Base-by-base conservation (phyloP, 2,797 vertebrate species). In the Atherinosoma microstoma region DNA sequence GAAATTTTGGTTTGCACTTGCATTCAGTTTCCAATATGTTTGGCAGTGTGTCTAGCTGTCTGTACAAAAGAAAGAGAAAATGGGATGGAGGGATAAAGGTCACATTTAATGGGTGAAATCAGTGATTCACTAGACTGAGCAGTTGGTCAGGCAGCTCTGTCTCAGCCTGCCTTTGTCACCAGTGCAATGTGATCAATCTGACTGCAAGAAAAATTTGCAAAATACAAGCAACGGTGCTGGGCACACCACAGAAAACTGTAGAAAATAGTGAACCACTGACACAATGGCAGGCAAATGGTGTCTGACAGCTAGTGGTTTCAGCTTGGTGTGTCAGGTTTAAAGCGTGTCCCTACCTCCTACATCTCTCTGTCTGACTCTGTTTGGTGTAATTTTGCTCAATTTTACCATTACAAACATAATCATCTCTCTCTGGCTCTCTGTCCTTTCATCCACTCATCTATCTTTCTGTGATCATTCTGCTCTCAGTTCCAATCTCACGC, bases 361-460 rank as follows among this genome's bases (percentile, higher is more conserved):
- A 9, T 49, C 38, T 71, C 34, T 64, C 4, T 36, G 11, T 22
- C 24, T 3, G 0, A 68, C 4, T 32, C 29, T 40, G 10, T n/a
- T 4, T 38, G 29, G 11, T 64, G 29, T 62, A 49, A 65, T 81
- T 77, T 53, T 61, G 64, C 6, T 78, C 58, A 64, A 8, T 67
- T 74, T 74, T 42, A 51, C 62, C 67, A 40, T 70, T 40, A 59
- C 36, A 61, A 12, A 24, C 34, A 40, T 61, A 47, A 58, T 70
- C n/a, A 34, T 40, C 8, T 36, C 30, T 45, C 15, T 38, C 18
- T 27, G 2, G 2, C 9, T 45, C 65, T 35, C 47, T 32, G 13
- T 45, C 30, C 67, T 78, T 64, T 78, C 70, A 76, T 73, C 80
- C 57, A 36, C 54, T 79, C 54, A 4, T 64, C 32, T 64, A 69